Evolutionary conservation across 2,113 vertebrate species (phyloP), one percentile per base, ranked within the genome.

Genomic region (Caracal caracal): DNA sequence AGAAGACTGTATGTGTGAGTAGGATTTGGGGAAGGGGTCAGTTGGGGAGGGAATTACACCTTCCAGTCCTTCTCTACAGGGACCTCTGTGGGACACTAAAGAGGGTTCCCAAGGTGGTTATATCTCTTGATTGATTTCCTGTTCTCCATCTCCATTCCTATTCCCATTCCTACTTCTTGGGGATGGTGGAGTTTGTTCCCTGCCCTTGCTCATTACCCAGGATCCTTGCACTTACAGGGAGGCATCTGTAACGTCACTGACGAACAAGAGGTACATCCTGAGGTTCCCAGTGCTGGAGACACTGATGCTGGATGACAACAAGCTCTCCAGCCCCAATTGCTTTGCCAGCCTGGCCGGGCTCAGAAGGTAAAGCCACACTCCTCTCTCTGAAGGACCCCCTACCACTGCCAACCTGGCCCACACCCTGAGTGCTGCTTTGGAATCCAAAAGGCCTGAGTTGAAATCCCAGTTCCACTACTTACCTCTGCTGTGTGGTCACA

Each of bases 291-390:
- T 97, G 20, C 98, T 99, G 85, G 99, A 99, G 97, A 98, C 99
- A 19, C 97, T 99, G 95, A 98, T 97, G 95, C 97, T 99, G 59
- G 99, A 99, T 93, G 98, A 99, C 85, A 99, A 99, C 96, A 97
- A 76, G 61, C 98, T 99, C 26, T 98, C 98, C 73, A 98, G 98
- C 47, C 98, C 98, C 3, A 97, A 70, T 0, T 98, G 99, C 92
- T 99, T 99, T 96, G 92, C 89, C 92, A 99, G 99, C 84, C 98
- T 99, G 9, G 98, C 98, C 4, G 98, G 98, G 37, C 98, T 99
- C 19, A 97, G 97, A 93, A 99, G 99, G 99, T 99, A 92, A 97
- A 53, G 63, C 59, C 75, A 65, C 40, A 40, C 12, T 51, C 56
- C 66, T 49, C 3, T 88, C 73, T 84, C 87, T 40, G 35, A 43